Percentiles rank a stretch among this genome's conserved stretches.
These are phyloP conservation scores for Drosophila monieri DNA, from an alignment of 2,888 invertebrate genomes.

Conservation along the genomic window DNA sequence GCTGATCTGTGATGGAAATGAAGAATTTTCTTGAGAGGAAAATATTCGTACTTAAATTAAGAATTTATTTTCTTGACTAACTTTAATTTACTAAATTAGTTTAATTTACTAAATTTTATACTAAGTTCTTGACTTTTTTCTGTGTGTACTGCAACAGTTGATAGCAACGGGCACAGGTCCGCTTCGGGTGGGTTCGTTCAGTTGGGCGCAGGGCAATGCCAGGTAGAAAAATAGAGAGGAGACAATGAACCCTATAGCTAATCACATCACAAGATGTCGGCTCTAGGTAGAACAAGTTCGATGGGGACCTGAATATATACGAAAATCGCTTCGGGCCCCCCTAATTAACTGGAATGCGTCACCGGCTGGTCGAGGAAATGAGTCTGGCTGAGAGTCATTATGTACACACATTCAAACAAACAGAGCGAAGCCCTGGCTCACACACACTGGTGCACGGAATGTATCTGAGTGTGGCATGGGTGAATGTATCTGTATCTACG, in stretches of 20 bases:
- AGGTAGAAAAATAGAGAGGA: not conserved
- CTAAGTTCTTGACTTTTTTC: too few relatives aligned
- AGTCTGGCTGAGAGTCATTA: conserved; percentile 41
- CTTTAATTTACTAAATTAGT: too few relatives aligned
- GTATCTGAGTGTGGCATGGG: too few relatives aligned
- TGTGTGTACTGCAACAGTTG: conserved; percentile 61
- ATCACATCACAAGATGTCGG: not conserved
- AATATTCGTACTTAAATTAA: too few relatives aligned
- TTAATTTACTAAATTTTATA: too few relatives aligned
- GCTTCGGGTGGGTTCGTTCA: conserved; percentile 18
- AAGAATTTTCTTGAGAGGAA: too few relatives aligned
- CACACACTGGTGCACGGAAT: not conserved
- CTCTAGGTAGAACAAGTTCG: not conserved
- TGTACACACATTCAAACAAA: conserved; percentile 28
- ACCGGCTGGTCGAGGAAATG: conserved; percentile 43
- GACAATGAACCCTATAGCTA: not conserved
- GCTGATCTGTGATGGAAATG: too few relatives aligned
- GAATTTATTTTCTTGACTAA: too few relatives aligned
- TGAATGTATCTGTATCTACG: conserved; percentile 31
- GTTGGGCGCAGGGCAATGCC: not conserved
- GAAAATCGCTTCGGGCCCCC: conserved; percentile 17
- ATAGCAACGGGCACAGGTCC: conserved; percentile 59
- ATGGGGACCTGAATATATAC: not conserved
- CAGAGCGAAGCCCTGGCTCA: conserved; percentile 10
- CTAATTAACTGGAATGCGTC: conserved; percentile 28